Base-by-base conservation (phyloP, 2,113 vertebrate species). In the Percina caprodes region DNA sequence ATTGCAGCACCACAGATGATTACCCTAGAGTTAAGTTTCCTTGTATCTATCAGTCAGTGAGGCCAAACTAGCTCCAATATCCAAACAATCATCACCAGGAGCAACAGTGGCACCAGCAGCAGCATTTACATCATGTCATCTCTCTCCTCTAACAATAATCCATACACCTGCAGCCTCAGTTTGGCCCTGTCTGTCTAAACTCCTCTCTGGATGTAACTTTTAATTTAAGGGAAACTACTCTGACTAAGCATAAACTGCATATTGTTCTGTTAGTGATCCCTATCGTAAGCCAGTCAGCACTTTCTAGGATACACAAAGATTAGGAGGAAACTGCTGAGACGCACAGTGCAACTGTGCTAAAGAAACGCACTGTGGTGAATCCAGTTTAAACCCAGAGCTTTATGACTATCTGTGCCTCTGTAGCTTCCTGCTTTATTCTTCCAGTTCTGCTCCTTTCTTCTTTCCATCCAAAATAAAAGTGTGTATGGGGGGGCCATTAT, bases 211-310 rank as follows among this genome's bases (percentile, higher is more conserved):
- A 59, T 87, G 66, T 66, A 59, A 86, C 65, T 90, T 82, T 85
- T 73, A 83, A 92, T 91, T 91, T 82, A 76, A n/a, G n/a, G n/a
- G n/a, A n/a, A n/a, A 77, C 54, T 77, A 42, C 77, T 92, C 90
- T 92, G 78, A 91, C 85, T 89, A 88, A 91, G 88, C 85, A 89
- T 48, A 86, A 86, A 86, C 62, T 55, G 67, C 12, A 66, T 76
- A 72, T 90, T 89, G 81, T 88, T 92, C 83, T 93, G 49, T 77
- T 63, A 88, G 77, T 85, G 81, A 89, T 90, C 77, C 82, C 77
- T 18, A 68, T 89, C 60, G 19, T 74, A 66, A 83, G 46, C 68
- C 71, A 79, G 86, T 93, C 91, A 92, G 91, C 89, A 88, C 54
- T 90, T 92, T 84, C 54, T 45, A 42, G 74, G 58, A 71, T 71